Conservation (phyloP, 30 jellyfish, hydroid and myxozoan genomes). For the Rhopilema esculentum region DNA sequence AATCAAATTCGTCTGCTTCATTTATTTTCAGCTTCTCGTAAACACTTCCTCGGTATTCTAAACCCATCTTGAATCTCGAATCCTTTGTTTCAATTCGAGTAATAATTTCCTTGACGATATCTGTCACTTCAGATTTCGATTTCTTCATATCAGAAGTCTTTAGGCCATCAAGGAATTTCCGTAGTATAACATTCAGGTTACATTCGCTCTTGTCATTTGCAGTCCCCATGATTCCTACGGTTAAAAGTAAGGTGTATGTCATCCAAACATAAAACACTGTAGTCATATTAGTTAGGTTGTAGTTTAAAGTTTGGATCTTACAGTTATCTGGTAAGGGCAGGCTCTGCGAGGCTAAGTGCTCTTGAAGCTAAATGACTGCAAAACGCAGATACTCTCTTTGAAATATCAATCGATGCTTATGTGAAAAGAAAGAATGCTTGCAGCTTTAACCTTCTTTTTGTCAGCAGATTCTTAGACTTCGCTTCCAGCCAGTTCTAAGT, state of each 20-base stretch:
- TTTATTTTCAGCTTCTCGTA: slow-evolving; percentile 62
- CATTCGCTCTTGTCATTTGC: background rate
- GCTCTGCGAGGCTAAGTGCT: too few relatives aligned
- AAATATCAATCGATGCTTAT: too few relatives aligned
- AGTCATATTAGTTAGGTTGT: too few relatives aligned
- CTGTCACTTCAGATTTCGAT: slow-evolving; percentile 17
- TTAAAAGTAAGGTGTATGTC: background rate
- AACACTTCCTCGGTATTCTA: slow-evolving; percentile 67
- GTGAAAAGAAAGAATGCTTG: too few relatives aligned
- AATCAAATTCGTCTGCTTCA: slow-evolving; percentile 71
- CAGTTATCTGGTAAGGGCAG: too few relatives aligned
- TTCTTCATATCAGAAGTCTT: slow-evolving; percentile 15
- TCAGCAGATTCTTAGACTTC: too few relatives aligned
- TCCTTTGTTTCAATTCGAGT: slow-evolving; percentile 43
- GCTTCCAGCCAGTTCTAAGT: too few relatives aligned
- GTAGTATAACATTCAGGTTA: background rate
- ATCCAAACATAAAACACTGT: too few relatives aligned
- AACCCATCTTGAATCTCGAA: slow-evolving; percentile 54
- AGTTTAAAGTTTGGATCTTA: too few relatives aligned
- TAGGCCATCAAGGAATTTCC: slow-evolving; percentile 26
- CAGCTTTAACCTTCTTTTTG: too few relatives aligned
- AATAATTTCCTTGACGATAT: slow-evolving; percentile 21
- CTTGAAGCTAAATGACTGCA: too few relatives aligned
- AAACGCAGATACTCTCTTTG: too few relatives aligned
- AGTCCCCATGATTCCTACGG: background rate